Conservation (phyloP, 2,797 vertebrate species). For the Hyperoplus immaculatus region DNA sequence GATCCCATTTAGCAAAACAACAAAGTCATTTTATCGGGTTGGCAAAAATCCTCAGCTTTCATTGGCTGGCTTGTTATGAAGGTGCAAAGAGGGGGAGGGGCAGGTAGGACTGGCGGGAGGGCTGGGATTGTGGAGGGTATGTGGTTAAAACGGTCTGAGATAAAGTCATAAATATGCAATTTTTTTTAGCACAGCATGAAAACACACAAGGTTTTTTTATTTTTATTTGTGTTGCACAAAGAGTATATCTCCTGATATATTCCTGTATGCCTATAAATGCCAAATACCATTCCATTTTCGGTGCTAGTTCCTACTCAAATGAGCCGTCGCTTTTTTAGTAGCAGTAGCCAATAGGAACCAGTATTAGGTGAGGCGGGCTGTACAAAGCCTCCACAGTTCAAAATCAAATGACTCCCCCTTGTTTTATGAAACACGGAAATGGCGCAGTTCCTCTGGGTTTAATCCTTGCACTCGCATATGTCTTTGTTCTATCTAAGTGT, state of each 20-base stretch:
- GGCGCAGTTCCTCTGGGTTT: conserved; percentile 69
- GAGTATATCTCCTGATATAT: conserved; percentile 21
- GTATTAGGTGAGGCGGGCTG: conserved; percentile 58
- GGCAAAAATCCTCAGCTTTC: conserved; percentile 39
- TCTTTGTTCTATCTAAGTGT: conserved; percentile 80
- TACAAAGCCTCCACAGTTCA: conserved; percentile 67
- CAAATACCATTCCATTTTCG: conserved; percentile 41
- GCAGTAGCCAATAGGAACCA: conserved; percentile 46
- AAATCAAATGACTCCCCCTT: conserved; percentile 71
- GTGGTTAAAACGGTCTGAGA: conserved; percentile 29
- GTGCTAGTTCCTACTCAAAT: conserved; percentile 25
- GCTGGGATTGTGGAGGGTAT: background rate
- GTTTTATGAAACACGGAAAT: conserved; percentile 62
- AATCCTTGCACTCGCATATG: conserved; percentile 69
- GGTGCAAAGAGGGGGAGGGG: conserved; percentile 10
- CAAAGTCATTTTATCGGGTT: conserved; percentile 51
- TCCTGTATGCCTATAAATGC: conserved; percentile 41
- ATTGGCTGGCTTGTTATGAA: conserved; percentile 46
- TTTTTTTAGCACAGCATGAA: conserved; percentile 54
- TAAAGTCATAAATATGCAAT: conserved; percentile 34
- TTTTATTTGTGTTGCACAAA: conserved; percentile 7
- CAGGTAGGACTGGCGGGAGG: no score
- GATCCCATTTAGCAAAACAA: conserved; percentile 54
- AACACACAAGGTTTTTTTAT: conserved; percentile 47
- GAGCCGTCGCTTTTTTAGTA: conserved; percentile 59